Conservation (phyloP, 2,888 invertebrate genomes). For the Pterostichus madidus region DNA sequence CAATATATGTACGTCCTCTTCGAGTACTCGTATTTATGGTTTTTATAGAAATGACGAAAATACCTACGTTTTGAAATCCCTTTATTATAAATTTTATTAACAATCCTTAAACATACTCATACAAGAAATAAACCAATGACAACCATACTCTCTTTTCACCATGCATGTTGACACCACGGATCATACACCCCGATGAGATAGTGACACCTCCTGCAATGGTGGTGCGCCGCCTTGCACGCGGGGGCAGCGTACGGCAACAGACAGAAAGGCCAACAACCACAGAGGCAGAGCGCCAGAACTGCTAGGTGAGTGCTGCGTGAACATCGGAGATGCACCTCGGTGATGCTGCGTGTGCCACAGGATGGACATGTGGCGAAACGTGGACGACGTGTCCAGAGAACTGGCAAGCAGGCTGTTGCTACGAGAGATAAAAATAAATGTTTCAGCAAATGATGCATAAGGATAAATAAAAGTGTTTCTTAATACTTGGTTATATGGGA, state of each 20-base stretch:
- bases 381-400: constrained; percentile 68
- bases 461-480: too few species aligned
- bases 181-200: constrained; percentile 75
- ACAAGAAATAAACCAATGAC: too few species aligned
- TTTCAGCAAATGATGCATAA: too few species aligned
- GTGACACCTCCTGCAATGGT: constrained; percentile 75
- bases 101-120: neutral
- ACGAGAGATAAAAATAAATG: too few species aligned
- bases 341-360: constrained; percentile 74
- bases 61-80: neutral
- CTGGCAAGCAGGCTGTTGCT: neutral
- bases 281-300: constrained; percentile 74
- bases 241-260: constrained; percentile 75
- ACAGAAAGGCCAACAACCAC: constrained; percentile 76
- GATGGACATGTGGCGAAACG: constrained; percentile 73
- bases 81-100: constrained; percentile 2
- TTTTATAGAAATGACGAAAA: too few species aligned
- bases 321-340: constrained; percentile 70
- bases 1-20: too few species aligned
- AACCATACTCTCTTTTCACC: too few species aligned
- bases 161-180: constrained; percentile 71
- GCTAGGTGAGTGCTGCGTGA: constrained; percentile 71
- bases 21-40: too few species aligned
- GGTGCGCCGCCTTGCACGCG: constrained; percentile 75
- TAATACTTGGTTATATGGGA: too few species aligned